These are phyloP conservation scores for Gambusia yucatana DNA, from an alignment of 2,797 vertebrate genomes.

Conservation along the genomic window DNA sequence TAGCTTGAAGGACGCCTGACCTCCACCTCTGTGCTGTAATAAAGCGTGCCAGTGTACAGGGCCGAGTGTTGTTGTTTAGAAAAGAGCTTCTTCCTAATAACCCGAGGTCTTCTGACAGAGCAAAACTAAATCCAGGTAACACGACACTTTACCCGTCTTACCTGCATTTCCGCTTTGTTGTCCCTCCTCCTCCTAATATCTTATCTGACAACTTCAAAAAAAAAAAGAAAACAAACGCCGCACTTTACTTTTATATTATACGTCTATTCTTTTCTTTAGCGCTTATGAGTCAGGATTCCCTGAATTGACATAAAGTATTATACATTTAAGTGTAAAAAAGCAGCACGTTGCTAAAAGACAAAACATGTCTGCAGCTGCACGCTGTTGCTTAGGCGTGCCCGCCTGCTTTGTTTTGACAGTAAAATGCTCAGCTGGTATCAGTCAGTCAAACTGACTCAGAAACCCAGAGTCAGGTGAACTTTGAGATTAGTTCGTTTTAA, in stretches of 20 bases:
- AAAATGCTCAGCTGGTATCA: slow-evolving; percentile 22
- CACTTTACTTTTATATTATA: neutral
- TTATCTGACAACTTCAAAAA: slow-evolving; percentile 27
- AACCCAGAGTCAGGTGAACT: neutral
- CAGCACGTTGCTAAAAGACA: neutral
- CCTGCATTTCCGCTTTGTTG: slow-evolving; percentile 37
- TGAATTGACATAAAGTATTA: neutral
- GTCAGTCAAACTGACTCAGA: slow-evolving; percentile 44
- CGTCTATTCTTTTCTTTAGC: neutral
- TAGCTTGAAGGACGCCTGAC: slow-evolving; percentile 26
- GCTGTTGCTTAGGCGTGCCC: slow-evolving; percentile 34
- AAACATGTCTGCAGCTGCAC: neutral
- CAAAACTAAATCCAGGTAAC: slow-evolving; percentile 60
- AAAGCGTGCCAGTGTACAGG: slow-evolving; percentile 16
- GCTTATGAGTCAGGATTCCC: slow-evolving; percentile 22
- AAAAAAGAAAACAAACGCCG: neutral
- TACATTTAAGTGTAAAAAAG: neutral
- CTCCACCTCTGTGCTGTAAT: slow-evolving; percentile 18
- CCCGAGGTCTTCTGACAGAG: slow-evolving; percentile 59
- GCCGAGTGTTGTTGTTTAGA: slow-evolving; percentile 27
- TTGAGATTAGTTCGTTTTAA: neutral
- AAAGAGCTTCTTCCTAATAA: slow-evolving; percentile 33
- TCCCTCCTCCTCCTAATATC: slow-evolving; percentile 44
- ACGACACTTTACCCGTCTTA: slow-evolving; percentile 60
- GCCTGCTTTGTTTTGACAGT: slow-evolving; percentile 43